Evolutionary conservation across 2,888 invertebrate genomes (phyloP), one percentile per base, ranked within the genome.

Genomic region (Amphimallon solstitiale): DNA sequence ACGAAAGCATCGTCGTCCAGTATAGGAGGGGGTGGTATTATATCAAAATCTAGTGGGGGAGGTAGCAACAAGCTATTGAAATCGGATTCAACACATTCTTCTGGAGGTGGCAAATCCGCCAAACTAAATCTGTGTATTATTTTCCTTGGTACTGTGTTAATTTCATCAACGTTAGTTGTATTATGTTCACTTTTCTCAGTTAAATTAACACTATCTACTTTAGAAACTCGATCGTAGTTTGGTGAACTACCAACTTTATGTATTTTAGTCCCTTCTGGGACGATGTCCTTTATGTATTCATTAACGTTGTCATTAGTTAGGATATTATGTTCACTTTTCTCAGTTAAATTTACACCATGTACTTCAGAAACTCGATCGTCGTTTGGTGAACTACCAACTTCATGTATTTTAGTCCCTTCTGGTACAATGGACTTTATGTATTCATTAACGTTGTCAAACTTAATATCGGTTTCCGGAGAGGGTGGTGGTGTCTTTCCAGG

Each of bases 31-130:
- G 35, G 51, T n/a, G n/a, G n/a, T n/a, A n/a, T n/a, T 7, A 54
- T 43, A 51, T 62, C 63, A 40, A 70, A 70, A 60, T 66, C 63
- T 43, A 59, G 7, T 14, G 70, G 70, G 2, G 70, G 70, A 6
- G 70, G 68, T 34, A 70, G 49, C 38, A 70, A 38, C n/a, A 56
- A 40, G 12, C 40, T 40, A 14, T 23, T 56, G 10, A 40, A 56
- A 23, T 56, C 56, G 7, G 14, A 7, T 40, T 38, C 40, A 2
- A 38, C 15, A 43, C 40, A 60, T 43, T 63, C 46, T 37, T 64
- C 61, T n/a, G 66, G 61, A 19, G 64, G 64, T 37, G 66, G 66
- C 9, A 68, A 38, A 21, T 68, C 66, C 1, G 59, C 46, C 15
- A 66, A 7, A 43, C 56, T 68, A 2, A 64, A 40, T 6, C 56